These are phyloP conservation scores for Epinephelus fuscoguttatus DNA, from an alignment of 2,113 vertebrate genomes.

Conservation along the genomic window DNA sequence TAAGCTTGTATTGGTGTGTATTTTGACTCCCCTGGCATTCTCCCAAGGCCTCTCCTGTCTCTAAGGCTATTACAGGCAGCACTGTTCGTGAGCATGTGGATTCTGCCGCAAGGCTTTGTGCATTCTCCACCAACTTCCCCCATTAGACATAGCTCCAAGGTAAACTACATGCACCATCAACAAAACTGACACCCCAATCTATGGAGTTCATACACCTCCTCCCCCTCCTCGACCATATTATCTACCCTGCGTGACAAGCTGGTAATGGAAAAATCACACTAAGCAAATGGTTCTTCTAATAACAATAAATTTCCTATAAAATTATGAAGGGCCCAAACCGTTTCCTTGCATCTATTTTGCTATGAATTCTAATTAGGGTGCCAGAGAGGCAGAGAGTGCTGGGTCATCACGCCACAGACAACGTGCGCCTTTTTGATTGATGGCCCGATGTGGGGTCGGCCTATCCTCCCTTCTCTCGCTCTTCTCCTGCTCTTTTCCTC, in stretches of 20 bases:
- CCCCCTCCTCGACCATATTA: conserved; percentile 86
- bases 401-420: conserved; percentile 95
- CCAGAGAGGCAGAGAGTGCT: conserved; percentile 92
- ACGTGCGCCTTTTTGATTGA: conserved; percentile 91
- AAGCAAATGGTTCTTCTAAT: conserved; percentile 99
- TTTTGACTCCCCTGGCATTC: conserved; percentile 8
- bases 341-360: conserved; percentile 99
- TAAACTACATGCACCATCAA: conserved; percentile 99
- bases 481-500: conserved; percentile 48
- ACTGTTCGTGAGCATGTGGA: conserved; percentile 15
- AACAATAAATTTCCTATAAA: conserved; percentile 99
- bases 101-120: conserved; percentile 73
- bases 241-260: conserved; percentile 97
- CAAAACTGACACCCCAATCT: conserved; percentile 97
- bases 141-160: conserved; percentile 95
- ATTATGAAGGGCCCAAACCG: conserved; percentile 96
- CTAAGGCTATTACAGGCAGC: conserved; percentile 46
- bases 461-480: conserved; percentile 85
- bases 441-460: conserved; percentile 88
- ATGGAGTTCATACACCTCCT: conserved; percentile 91
- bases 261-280: conserved; percentile 99
- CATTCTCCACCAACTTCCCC: conserved; percentile 93
- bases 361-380: conserved; percentile 99
- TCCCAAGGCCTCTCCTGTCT: conserved; percentile 25
- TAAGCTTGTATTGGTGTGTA: neutral